Evolutionary conservation across 2,888 invertebrate species (phyloP), one percentile per base, ranked within the genome.

Genomic region (Watsonalla binaria): DNA sequence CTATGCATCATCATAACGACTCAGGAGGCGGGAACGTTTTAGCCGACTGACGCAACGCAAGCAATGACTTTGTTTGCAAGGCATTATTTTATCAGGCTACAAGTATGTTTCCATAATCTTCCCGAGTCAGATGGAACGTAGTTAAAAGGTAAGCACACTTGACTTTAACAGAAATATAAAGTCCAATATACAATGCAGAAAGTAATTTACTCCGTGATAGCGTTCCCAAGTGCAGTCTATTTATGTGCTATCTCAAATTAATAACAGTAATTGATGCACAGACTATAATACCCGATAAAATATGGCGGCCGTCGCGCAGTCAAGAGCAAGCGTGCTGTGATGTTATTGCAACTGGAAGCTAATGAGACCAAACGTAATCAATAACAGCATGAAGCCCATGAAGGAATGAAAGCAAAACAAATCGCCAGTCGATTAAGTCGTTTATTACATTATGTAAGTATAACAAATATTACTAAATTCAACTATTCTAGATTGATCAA

Each of bases 181-280:
- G 24, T 24, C 24, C 24, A 24, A 6, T 37, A 37, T 37, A 37
- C 37, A 37, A 6, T 37, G 8, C 37, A 11, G 11, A 5, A 8
- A 8, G 11, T 11, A 42, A 11, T 42, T 11, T 11, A 6, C 59
- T 56, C 53, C 34, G 51, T 54, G 46, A 56, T 54, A 54, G 55
- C 59, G 65, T 59, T 64, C 65, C 66, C 66, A 59, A 68, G 67
- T 72, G 61, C 58, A 58, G 66, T 74, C 76, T 79, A 78, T 79
- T 79, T 78, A 61, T 67, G 72, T 57, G 61, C 61, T 59, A 59
- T 59, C 53, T 58, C 56, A 53, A 58, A 63, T 60, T 59, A 62
- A 58, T 59, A 59, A 56, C 35, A 51, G 52, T 55, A 53, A 59
- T 57, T 58, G 54, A 57, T 56, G 59, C 51, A 52, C 9, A 42